These are phyloP conservation scores for Patiria miniata DNA, from an alignment of 35 echinoderm and acorn worm genomes.

Conservation along the genomic window DNA sequence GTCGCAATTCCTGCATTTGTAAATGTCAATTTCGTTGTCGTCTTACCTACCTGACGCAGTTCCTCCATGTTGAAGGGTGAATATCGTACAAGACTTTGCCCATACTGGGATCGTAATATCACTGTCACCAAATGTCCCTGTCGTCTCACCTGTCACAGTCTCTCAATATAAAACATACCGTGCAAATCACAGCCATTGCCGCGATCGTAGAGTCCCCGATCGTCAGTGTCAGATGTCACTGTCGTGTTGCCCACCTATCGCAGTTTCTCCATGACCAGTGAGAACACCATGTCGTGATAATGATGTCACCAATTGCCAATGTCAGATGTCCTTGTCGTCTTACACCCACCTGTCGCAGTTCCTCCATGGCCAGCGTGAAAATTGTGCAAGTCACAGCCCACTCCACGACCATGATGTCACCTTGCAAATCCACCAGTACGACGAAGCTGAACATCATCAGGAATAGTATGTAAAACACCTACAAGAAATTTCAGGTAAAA, in stretches of 20 bases:
- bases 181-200: too few species aligned
- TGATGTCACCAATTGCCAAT: too few species aligned
- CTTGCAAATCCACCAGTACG: constrained; percentile 63
- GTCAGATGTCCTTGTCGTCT: too few species aligned
- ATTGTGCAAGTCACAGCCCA: constrained; percentile 59
- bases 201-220: too few species aligned
- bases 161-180: not conserved
- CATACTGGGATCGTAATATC: too few species aligned
- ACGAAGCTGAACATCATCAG: constrained; percentile 81
- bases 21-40: too few species aligned
- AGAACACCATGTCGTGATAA: too few species aligned
- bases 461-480: constrained; percentile 80
- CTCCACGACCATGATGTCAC: constrained; percentile 38
- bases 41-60: too few species aligned
- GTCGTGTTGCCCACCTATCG: not conserved
- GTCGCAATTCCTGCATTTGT: too few species aligned
- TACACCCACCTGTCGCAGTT: constrained; percentile 79
- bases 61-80: too few species aligned
- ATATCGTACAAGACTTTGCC: too few species aligned
- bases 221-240: too few species aligned
- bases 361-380: constrained; percentile 71
- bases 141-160: not conserved
- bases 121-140: constrained; percentile 5
- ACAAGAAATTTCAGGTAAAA: constrained; percentile 16
- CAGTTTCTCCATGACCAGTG: not conserved